Base-by-base conservation (phyloP, 2,888 invertebrate species). In the Scaeva pyrastri region DNA sequence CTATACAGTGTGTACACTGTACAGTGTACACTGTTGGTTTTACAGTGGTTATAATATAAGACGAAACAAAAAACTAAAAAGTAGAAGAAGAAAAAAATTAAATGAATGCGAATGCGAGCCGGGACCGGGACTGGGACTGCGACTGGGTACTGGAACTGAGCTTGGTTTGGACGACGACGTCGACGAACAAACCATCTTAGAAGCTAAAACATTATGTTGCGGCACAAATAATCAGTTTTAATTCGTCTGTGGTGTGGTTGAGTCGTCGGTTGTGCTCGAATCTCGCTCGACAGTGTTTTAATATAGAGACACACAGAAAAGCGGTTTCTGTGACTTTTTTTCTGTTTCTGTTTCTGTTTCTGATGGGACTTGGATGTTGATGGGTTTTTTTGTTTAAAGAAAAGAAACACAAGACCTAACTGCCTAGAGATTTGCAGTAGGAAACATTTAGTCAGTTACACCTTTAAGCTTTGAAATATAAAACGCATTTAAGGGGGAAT, bases 181-280 rank as follows among this genome's bases (percentile, higher is more conserved):
- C 26, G 21, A 60, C 41, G 23, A 48, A 48, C 66, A 66, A 86
- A 68, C 71, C 73, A 23, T 78, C 80, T 80, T 72, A 52, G 75
- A 79, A 68, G 80, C 80, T 84, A 58, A 31, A 31, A 39, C 66
- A 75, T 75, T 71, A 75, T 62, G 75, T 84, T 84, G 72, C 81
- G 23, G 48, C 77, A 66, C 48, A 48, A 77, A 60, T 72, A 80
- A 62, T 86, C 86, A 86, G 86, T 86, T 86, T 86, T 52, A 86
- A 73, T 77, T 81, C 45, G 82, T 74, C 82, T 74, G 76, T 77
- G 73, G 81, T 74, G 58, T 81, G 56, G 73, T 77, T 19, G 80
- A 73, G 85, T 81, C 60, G 73, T 66, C 72, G 76, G 36, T 56
- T 68, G 50, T 68, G 21, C 68, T 52, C 68, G 68, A 66, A 19